phyloP scores from a whole-genome alignment of 2,797 vertebrate genomes.

The Lithobates pipiens region DNA sequence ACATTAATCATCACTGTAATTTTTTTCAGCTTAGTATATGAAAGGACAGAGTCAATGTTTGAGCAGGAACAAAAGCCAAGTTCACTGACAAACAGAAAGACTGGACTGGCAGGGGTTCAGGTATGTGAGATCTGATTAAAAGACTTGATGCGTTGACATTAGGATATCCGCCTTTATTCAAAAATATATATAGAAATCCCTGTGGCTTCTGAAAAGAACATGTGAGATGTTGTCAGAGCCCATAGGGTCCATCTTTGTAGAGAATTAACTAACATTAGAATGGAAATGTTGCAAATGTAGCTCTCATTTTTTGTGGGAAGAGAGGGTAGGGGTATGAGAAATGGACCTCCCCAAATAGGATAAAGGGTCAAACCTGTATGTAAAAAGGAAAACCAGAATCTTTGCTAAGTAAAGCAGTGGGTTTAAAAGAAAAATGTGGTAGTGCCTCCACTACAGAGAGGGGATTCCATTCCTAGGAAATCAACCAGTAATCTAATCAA shows the following conservation, averaged over 20 bases:
- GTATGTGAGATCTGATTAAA: slow-evolving; percentile 62
- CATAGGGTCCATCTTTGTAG: neutral
- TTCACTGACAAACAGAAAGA: slow-evolving; percentile 64
- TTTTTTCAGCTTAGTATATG: slow-evolving; percentile 60
- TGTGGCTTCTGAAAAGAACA: slow-evolving; percentile 49
- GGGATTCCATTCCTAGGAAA: no score
- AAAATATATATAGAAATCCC: slow-evolving; percentile 56
- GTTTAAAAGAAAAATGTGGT: no score
- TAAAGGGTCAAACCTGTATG: no score
- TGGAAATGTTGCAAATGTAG: neutral
- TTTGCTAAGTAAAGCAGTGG: no score
- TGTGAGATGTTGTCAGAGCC: slow-evolving; percentile 29
- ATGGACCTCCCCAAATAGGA: no score
- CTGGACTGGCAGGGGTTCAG: slow-evolving; percentile 59
- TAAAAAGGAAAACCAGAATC: no score
- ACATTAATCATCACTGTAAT: slow-evolving; percentile 63
- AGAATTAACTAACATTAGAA: neutral
- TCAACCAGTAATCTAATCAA: no score
- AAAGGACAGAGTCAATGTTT: slow-evolving; percentile 67
- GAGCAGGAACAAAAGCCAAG: slow-evolving; percentile 68
- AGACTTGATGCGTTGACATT: slow-evolving; percentile 61
- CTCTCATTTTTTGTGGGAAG: no score
- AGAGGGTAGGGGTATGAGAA: no score
- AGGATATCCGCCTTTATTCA: slow-evolving; percentile 61
- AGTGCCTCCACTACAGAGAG: no score